Evolutionary conservation across 2,113 vertebrate species (phyloP).

Genomic region (Prolemur simus): DNA sequence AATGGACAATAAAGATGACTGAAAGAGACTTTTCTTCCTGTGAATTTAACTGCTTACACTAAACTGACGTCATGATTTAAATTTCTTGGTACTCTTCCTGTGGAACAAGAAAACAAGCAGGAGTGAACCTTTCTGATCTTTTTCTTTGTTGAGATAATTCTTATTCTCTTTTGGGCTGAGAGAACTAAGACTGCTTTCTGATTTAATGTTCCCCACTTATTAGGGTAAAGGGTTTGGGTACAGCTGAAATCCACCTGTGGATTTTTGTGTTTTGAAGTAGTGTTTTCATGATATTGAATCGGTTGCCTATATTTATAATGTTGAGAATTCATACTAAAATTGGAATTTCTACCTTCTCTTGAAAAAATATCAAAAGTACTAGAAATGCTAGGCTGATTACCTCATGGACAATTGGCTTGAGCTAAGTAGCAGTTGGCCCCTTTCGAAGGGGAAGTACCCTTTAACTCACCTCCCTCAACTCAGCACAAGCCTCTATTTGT

Average conservation of each 20-base stretch:
- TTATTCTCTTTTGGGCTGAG: neutral
- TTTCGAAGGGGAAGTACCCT: rapidly evolving
- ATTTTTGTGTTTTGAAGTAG: neutral
- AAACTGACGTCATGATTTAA: neutral
- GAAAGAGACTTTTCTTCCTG: neutral
- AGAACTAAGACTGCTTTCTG: neutral
- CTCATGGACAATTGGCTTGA: neutral
- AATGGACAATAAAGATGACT: neutral
- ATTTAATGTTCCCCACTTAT: neutral
- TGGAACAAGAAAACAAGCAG: neutral
- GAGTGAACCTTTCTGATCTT: neutral
- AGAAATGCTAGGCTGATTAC: neutral
- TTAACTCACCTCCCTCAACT: neutral
- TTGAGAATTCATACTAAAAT: neutral
- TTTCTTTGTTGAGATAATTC: neutral
- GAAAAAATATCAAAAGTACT: neutral
- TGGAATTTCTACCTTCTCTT: neutral
- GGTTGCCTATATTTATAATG: neutral
- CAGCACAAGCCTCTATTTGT: neutral
- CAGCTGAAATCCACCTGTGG: neutral
- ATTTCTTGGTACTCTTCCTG: neutral
- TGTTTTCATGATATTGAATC: neutral
- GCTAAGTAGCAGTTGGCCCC: rapidly evolving
- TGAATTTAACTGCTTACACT: neutral
- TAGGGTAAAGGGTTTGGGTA: neutral